Evolutionary conservation across 2,797 vertebrate species (phyloP), one percentile per base, ranked within the genome.

Genomic region (Echeneis naucrates): DNA sequence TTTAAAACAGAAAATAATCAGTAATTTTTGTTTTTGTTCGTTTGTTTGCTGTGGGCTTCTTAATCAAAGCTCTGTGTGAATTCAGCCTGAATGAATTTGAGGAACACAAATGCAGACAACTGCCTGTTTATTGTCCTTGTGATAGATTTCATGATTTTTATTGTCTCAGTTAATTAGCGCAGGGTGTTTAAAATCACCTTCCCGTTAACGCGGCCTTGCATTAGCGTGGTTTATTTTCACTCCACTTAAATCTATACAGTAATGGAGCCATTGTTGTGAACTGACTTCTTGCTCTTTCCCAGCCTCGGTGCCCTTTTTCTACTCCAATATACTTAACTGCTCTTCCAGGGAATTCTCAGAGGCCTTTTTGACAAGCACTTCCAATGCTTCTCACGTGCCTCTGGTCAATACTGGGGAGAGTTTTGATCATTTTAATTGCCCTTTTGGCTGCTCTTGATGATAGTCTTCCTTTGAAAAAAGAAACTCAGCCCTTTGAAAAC

Each of bases 361-460:
- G 55, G 53, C 35, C 66, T 68, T 69, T 80, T 76, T 76, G 75
- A 83, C 70, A 13, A 78, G 53, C 66, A 5, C 73, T 73, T 77
- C 26, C 65, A 51, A 67, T 63, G 23, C 61, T 40, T 32, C 61
- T 75, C 60, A 53, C 23, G n/a, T 54, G 9, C 48, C 37, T 50
- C 61, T 64, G 75, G 72, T 82, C 83, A 82, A 79, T 68, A 76
- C 57, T 11, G 68, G 77, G 51, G 21, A 77, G 69, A 52, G 64
- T 72, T 83, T 35, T 78, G 76, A 83, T 85, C 66, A 51, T 66
- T 85, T 76, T 78, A 78, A 84, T 84, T 80, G 68, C 66, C 66
- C 59, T 56, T 77, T 69, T 37, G 75, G 75, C 73, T 60, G 47
- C 52, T 75, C 53, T 70, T 57, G 51, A 75, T 88, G 72, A 40